A percentile compares a stretch with the other conserved stretches of the same genome.
These are phyloP conservation scores for Amphipyra tragopoginis DNA, from an alignment of 2,888 invertebrate species.

Conservation along the genomic window DNA sequence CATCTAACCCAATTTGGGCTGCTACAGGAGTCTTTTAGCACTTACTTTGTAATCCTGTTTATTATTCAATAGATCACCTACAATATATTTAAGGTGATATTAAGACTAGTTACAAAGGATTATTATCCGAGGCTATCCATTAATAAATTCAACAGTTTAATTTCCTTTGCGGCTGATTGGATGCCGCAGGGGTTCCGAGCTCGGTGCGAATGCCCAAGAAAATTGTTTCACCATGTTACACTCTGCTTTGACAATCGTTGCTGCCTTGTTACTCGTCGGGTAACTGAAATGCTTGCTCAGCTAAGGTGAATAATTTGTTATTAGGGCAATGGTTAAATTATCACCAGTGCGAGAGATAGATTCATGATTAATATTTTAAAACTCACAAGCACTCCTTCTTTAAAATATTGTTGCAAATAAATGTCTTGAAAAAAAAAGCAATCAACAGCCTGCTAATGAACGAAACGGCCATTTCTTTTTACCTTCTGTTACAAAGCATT, in stretches of 20 bases:
- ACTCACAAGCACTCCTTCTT: too few species aligned
- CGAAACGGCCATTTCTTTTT: neutral
- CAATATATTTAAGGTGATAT: conserved; percentile 47
- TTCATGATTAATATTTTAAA: too few species aligned
- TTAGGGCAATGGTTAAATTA: neutral
- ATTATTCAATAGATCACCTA: conserved; percentile 38
- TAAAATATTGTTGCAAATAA: too few species aligned
- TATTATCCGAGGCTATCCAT: conserved; percentile 68
- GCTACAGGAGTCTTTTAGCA: conserved; percentile 8
- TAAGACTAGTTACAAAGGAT: conserved; percentile 63
- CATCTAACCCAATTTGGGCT: neutral
- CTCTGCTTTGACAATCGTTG: conserved; percentile 23
- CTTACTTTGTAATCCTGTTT: conserved; percentile 36
- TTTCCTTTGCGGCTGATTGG: conserved; percentile 82
- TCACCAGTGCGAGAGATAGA: too few species aligned
- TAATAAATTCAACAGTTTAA: conserved; percentile 83
- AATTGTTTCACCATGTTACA: conserved; percentile 59
- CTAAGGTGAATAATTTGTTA: conserved; percentile 4
- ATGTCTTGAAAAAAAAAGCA: too few species aligned
- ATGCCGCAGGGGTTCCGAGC: conserved; percentile 64
- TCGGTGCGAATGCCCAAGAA: conserved; percentile 57
- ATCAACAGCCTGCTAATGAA: too few species aligned
- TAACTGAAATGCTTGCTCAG: conserved; percentile 3
- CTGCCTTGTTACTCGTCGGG: conserved; percentile 5
- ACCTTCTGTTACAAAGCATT: neutral